These are phyloP conservation scores for Lamellibrachia satsuma DNA, from an alignment of 2,888 invertebrate genomes.

Conservation along the genomic window DNA sequence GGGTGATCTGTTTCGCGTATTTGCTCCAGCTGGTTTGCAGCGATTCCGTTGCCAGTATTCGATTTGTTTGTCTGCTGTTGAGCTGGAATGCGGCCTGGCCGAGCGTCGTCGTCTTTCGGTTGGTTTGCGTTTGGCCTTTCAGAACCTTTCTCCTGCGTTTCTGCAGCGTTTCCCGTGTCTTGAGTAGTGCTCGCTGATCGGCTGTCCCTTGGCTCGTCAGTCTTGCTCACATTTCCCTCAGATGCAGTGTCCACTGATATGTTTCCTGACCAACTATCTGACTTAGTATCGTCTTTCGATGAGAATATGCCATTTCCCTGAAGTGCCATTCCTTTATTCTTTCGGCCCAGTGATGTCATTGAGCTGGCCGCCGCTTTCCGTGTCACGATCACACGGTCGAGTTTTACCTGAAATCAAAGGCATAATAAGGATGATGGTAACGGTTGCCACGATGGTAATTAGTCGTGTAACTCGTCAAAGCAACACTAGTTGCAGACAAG, in stretches of 20 bases:
- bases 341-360: constrained; percentile 9
- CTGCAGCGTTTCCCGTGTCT: background rate
- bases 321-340: background rate
- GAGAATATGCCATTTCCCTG: background rate
- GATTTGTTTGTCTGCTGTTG: background rate
- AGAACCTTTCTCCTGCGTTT: background rate
- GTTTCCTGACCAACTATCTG: background rate
- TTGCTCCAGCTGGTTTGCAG: background rate
- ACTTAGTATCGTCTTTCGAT: background rate
- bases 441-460: background rate
- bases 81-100: background rate
- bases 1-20: constrained; percentile 1
- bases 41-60: background rate
- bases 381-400: constrained; percentile 18
- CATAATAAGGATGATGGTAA: background rate
- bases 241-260: background rate
- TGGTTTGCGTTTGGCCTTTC: background rate
- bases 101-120: background rate
- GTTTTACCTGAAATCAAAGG: constrained; percentile 17
- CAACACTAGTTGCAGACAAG: background rate
- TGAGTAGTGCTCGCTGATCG: background rate
- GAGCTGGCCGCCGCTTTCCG: background rate
- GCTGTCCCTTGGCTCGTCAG: background rate
- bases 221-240: background rate
- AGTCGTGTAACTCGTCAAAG: background rate